Evolutionary conservation across 2,113 vertebrate genomes (phyloP), one percentile per base, ranked within the genome.

Genomic region (Ciconia boyciana): DNA sequence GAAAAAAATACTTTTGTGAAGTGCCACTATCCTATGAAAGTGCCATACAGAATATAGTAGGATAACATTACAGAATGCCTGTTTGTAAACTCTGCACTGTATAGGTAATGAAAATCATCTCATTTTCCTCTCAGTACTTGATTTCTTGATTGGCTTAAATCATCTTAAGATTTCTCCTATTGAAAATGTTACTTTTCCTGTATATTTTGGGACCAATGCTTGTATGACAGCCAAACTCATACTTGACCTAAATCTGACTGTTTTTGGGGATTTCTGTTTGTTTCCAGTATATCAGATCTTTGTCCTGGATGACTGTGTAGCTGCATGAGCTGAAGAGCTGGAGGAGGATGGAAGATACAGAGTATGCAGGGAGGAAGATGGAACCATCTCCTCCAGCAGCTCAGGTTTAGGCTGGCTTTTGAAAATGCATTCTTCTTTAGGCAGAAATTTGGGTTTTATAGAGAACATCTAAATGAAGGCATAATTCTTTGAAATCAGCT

Each of bases 21-120:
- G 22, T 29, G 3, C 36, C 13, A 26, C 55, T 16, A 18, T 49
- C 31, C 49, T 66, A 51, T 1, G 6, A 46, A 91, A 75, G 41
- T 28, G 7, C 21, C 1, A 1, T 31, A 16, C 14, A 10, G 0
- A 0, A 4, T 64, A 28, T 4, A 10, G 24, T 4, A 65, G 7
- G 6, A 18, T 57, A 65, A 77, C 13, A 10, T 7, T 49, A 39
- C 11, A 52, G 51, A 61, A 41, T 25, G 13, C 18, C 13, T 70
- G 9, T 75, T 72, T 54, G 19, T 29, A 71, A 61, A 57, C 16
- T 2, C 7, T 46, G 14, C 8, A 21, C 9, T 43, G 2, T 24
- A 74, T 6, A 44, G 22, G 6, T 81, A 41, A 48, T 34, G 14
- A 74, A 70, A 72, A 41, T 69, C 0, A 65, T 46, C 13, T 61